These are phyloP conservation scores for Elachura formosa DNA, from an alignment of 2,113 vertebrate species.

Conservation along the genomic window DNA sequence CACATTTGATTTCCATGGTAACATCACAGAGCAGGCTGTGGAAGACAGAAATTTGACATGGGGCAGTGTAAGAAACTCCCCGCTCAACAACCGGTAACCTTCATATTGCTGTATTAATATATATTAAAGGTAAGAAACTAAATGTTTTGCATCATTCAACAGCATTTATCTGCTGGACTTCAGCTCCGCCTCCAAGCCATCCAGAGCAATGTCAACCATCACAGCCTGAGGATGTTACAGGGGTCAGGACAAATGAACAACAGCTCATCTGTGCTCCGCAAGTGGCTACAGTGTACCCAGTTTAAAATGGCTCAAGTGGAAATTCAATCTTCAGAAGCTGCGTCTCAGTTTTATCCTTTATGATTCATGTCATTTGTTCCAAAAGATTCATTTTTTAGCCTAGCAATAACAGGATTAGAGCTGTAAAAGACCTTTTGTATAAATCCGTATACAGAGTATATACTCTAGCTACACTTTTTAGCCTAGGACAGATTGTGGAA, in stretches of 20 bases:
- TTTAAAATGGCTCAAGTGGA: slow-evolving; percentile 99
- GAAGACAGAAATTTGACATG: not conserved
- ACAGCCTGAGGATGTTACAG: slow-evolving; percentile 83
- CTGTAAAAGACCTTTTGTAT: slow-evolving; percentile 68
- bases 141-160: slow-evolving; percentile 20
- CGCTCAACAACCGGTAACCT: not conserved
- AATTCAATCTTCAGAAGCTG: slow-evolving; percentile 97
- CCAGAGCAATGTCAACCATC: slow-evolving; percentile 95
- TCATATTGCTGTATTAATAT: not conserved
- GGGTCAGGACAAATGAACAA: slow-evolving; percentile 74
- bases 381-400: slow-evolving; percentile 64
- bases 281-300: slow-evolving; percentile 96
- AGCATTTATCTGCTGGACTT: slow-evolving; percentile 95
- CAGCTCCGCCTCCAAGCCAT: slow-evolving; percentile 96
- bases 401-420: slow-evolving; percentile 78
- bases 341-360: slow-evolving; percentile 98
- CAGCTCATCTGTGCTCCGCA: slow-evolving; percentile 84
- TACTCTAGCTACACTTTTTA: slow-evolving; percentile 70
- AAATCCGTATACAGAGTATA: slow-evolving; percentile 39
- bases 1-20: not conserved
- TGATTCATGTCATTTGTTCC: slow-evolving; percentile 71
- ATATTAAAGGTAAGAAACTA: not conserved
- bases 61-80: not conserved
- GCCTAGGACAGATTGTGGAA: slow-evolving; percentile 50
- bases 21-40: not conserved